These are phyloP conservation scores for Sinocyclocheilus anophthalmus DNA, from an alignment of 2,113 vertebrate species.

Conservation along the genomic window DNA sequence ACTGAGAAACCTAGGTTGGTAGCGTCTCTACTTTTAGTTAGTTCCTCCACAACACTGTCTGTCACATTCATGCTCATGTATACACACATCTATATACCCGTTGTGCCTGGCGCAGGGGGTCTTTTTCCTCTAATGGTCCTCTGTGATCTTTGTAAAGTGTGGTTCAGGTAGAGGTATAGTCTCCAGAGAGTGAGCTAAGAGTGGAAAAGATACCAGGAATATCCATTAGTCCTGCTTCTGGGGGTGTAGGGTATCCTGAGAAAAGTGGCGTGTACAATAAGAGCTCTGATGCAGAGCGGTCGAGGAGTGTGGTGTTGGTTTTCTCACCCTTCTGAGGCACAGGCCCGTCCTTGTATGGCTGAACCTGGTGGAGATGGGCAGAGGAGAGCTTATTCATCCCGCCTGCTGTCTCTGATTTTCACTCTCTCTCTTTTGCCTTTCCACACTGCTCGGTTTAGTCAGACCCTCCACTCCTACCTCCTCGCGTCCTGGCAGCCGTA, in stretches of 20 bases:
- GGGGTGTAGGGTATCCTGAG: conserved; percentile 79
- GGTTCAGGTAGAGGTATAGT: conserved; percentile 7
- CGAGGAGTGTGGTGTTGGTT: conserved; percentile 69
- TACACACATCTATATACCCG: not conserved
- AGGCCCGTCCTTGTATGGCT: conserved; percentile 63
- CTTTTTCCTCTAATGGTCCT: not conserved
- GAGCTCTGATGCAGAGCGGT: conserved; percentile 71
- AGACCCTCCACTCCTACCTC: not conserved
- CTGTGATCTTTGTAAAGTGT: conserved; percentile 25
- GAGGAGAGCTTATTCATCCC: conserved; percentile 40
- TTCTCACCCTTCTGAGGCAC: conserved; percentile 66
- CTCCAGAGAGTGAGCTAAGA: conserved; percentile 30
- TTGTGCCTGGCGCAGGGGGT: not conserved
- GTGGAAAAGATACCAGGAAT: conserved; percentile 39
- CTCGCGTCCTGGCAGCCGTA: conserved; percentile 16
- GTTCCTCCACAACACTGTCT: not conserved
- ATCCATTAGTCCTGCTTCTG: conserved; percentile 59
- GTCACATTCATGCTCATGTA: not conserved
- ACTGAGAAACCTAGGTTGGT: not conserved
- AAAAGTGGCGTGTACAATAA: conserved; percentile 75
- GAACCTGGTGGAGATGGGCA: conserved; percentile 53
- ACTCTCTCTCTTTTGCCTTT: not conserved
- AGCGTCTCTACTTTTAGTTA: not conserved
- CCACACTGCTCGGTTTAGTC: not conserved
- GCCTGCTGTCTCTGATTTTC: not conserved